A percentile compares a stretch with the other conserved stretches of the same genome.
phyloP scores from a whole-genome alignment of 2,113 vertebrate species.

The Sus scrofa region T2T-Sscrofa CM000814.6:33978001-33978500 shows the following conservation, averaged over 20 bases:
- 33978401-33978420: no score
- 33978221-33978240: background rate
- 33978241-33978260: background rate
- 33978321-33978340: no score
- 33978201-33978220: background rate
- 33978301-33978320: no score
- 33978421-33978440: no score
- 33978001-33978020: background rate
- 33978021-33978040: slow-evolving; percentile 13
- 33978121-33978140: background rate
- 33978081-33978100: background rate
- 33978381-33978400: no score
- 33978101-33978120: background rate
- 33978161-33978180: background rate
- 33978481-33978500: no score
- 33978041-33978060: background rate
- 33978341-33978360: no score
- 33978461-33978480: no score
- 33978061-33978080: background rate
- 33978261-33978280: no score
- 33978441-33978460: no score
- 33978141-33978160: background rate
- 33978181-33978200: background rate
- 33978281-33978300: no score
- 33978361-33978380: no score